A percentile compares a stretch with the other conserved stretches of the same genome.
phyloP scores from a whole-genome alignment of 1,140 invertebrate species.

The Hypsibius dujardini region DNA sequence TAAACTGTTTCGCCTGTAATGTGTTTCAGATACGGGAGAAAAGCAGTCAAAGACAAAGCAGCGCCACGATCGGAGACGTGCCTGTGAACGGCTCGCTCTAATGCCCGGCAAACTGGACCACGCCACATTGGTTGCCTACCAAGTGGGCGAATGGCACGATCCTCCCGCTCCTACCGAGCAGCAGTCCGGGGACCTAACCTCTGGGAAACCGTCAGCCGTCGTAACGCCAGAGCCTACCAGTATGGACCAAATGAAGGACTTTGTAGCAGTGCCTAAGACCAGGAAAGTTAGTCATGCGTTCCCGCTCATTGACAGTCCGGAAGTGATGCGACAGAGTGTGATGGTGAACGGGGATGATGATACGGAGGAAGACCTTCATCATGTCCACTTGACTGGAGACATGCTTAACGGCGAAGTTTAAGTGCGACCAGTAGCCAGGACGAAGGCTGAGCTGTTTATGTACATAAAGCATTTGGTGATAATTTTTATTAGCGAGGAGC shows the following conservation, averaged over 20 bases:
- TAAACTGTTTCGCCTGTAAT: too few species aligned
- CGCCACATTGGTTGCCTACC: conserved; percentile 64
- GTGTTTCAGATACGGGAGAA: conserved; percentile 29
- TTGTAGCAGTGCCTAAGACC: not conserved
- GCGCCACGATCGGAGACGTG: conserved; percentile 45
- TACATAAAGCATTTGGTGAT: too few species aligned
- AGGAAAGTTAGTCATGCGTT: not conserved
- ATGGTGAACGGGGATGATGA: not conserved
- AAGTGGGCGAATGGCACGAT: conserved; percentile 38
- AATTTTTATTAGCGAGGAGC: too few species aligned
- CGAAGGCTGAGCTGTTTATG: too few species aligned
- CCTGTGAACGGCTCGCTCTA: conserved; percentile 50
- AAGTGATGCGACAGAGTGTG: not conserved
- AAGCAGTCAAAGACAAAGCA: conserved; percentile 38
- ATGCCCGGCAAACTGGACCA: conserved; percentile 84
- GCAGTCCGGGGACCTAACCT: not conserved
- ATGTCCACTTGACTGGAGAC: too few species aligned
- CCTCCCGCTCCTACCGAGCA: not conserved
- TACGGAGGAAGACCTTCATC: not conserved
- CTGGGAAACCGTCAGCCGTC: not conserved
- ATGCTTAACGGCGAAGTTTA: too few species aligned
- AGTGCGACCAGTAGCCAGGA: too few species aligned
- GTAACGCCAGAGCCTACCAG: not conserved
- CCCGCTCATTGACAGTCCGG: conserved; percentile 11
- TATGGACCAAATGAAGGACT: not conserved